Evolutionary conservation across 2,888 invertebrate species (phyloP), one percentile per base, ranked within the genome.

Genomic region (Muscina levida): DNA sequence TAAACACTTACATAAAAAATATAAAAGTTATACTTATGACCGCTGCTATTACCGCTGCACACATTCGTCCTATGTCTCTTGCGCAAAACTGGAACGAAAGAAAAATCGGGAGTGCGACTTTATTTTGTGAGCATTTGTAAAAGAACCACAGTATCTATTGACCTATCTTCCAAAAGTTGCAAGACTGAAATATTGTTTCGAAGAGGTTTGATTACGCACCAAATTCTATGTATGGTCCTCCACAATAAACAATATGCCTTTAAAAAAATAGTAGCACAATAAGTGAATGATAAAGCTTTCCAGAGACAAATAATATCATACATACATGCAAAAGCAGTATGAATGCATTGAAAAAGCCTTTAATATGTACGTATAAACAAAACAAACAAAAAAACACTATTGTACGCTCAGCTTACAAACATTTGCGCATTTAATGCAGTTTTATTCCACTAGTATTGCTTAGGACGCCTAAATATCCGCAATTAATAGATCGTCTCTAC

Each of bases 191-290:
- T n/a, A 67, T n/a, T 31, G 13, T 72, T 73, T 76, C 48, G 65
- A 71, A 53, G 42, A 48, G 70, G 51, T 39, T 73, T 24, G 10
- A 78, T 77, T 17, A 72, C 37, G 66, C 67, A 51, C 74, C 74
- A 81, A 59, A 17, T 1, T 62, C 56, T 65, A 11, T 3, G 42
- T 31, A 66, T 13, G 72, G 39, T 72, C 59, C 67, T 80, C 71
- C 24, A 67, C 76, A 57, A 72, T 17, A 77, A 70, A 71, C 68
- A 73, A 73, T 74, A 76, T 73, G 82, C 82, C 79, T 82, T 82
- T 73, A 74, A 78, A 78, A 73, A 74, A 77, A 66, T 78, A 75
- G 81, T 73, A 80, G 72, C 65, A 72, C 39, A 71, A 31, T 65
- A 80, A 77, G 76, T 31, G 42, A 62, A 79, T 66, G 72, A 59